Evolutionary conservation across 2,888 invertebrate species (phyloP).

Genomic region (Phengaris arion): DNA sequence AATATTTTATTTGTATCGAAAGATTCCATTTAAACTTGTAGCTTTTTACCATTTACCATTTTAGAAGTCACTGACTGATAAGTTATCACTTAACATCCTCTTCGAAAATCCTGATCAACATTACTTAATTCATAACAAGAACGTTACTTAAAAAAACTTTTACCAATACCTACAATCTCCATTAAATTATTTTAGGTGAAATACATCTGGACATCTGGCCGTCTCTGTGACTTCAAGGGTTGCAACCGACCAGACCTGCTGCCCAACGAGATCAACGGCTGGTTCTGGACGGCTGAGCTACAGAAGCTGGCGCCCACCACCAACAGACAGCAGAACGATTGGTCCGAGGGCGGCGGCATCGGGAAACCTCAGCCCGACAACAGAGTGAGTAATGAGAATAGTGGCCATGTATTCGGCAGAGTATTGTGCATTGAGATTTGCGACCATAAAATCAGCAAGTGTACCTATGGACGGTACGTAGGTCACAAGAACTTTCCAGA

Average conservation of each 20-base stretch:
- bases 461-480: too few relatives aligned
- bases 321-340: slow-evolving; percentile 90
- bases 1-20: not conserved
- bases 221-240: slow-evolving; percentile 93
- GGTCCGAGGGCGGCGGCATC: slow-evolving; percentile 92
- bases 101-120: too few relatives aligned
- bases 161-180: not conserved
- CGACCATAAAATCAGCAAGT: not conserved
- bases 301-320: slow-evolving; percentile 91
- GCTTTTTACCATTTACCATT: too few relatives aligned
- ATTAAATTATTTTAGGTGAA: slow-evolving; percentile 80
- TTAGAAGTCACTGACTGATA: not conserved
- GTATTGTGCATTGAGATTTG: not conserved
- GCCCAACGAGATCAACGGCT: slow-evolving; percentile 89
- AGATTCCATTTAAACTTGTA: not conserved
- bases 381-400: slow-evolving; percentile 67
- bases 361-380: slow-evolving; percentile 93
- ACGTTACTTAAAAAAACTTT: not conserved
- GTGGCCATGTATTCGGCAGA: not conserved
- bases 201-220: slow-evolving; percentile 95
- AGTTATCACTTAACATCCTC: not conserved
- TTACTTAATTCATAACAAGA: not conserved
- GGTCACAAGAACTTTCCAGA: too few relatives aligned
- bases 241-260: slow-evolving; percentile 92
- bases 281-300: slow-evolving; percentile 95